phyloP scores from a whole-genome alignment of 1,140 invertebrate genomes.

The Papilio glaucus region DNA sequence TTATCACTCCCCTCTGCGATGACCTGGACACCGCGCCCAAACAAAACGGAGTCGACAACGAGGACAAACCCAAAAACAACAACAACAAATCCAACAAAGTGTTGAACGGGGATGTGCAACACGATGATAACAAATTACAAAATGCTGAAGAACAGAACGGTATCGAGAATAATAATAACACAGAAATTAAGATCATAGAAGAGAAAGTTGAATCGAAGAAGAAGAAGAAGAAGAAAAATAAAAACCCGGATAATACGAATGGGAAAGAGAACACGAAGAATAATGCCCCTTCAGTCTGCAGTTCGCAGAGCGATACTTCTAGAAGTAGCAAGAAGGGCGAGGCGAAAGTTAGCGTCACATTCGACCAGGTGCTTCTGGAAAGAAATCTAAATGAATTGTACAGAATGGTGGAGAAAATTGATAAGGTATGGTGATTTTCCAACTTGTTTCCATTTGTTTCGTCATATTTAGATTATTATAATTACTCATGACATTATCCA shows the following conservation, averaged over 20 bases:
- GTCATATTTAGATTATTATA: not conserved
- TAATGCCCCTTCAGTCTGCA: conserved; percentile 61
- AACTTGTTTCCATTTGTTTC: not conserved
- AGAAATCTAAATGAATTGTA: conserved; percentile 66
- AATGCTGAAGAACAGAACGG: conserved; percentile 41
- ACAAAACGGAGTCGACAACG: conserved; percentile 46
- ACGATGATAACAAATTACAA: conserved; percentile 38
- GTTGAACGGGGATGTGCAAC: conserved; percentile 47
- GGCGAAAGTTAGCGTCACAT: conserved; percentile 38
- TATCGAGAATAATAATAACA: conserved; percentile 45
- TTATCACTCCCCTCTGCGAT: conserved; percentile 48
- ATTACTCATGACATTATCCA: too few relatives aligned
- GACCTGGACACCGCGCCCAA: conserved; percentile 36
- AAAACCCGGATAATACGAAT: conserved; percentile 49
- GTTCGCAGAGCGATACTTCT: conserved; percentile 62
- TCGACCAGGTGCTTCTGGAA: conserved; percentile 61
- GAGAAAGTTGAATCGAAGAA: conserved; percentile 41
- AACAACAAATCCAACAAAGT: conserved; percentile 51
- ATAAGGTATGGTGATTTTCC: conserved; percentile 50
- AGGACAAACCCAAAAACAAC: conserved; percentile 46
- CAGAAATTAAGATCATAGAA: conserved; percentile 33
- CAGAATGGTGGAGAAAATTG: conserved; percentile 64
- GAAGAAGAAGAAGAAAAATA: conserved; percentile 46
- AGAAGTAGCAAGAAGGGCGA: conserved; percentile 51
- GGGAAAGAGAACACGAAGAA: conserved; percentile 50